phyloP scores from a whole-genome alignment of 2,888 invertebrate species.

The Lomographa bimaculata region DNA sequence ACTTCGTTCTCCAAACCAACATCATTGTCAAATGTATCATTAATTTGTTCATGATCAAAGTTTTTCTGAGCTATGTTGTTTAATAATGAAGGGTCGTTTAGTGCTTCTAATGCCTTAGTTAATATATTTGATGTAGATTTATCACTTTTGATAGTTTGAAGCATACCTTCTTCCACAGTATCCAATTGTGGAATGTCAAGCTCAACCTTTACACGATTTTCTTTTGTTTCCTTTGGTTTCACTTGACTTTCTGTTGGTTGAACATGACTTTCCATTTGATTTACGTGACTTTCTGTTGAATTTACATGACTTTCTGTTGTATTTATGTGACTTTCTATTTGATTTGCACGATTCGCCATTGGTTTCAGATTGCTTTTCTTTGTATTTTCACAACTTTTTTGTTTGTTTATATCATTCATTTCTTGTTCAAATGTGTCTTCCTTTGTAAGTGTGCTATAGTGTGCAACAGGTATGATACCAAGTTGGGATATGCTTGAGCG shows the following conservation, averaged over 20 bases:
- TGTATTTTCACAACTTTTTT: too few relatives aligned
- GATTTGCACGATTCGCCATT: too few relatives aligned
- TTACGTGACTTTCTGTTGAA: too few relatives aligned
- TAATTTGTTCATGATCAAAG: conserved; percentile 13
- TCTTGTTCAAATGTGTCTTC: conserved; percentile 43
- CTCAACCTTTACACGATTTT: conserved; percentile 35
- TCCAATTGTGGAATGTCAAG: conserved; percentile 2
- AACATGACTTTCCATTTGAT: conserved; percentile 30
- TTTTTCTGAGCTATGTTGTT: conserved; percentile 1
- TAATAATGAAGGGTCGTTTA: not conserved
- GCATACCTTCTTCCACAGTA: not conserved
- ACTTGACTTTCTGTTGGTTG: too few relatives aligned
- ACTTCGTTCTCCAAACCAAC: conserved; percentile 30
- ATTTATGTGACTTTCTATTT: too few relatives aligned
- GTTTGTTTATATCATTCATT: conserved; percentile 23
- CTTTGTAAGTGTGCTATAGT: conserved; percentile 51
- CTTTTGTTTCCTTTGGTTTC: too few relatives aligned
- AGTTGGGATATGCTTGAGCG: conserved; percentile 40
- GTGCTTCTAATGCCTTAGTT: not conserved
- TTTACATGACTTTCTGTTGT: too few relatives aligned
- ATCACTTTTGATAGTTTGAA: not conserved
- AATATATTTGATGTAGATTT: too few relatives aligned
- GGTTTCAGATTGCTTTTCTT: too few relatives aligned
- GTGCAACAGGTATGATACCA: conserved; percentile 46
- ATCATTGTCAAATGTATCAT: conserved; percentile 12